Percentiles rank a stretch among this genome's conserved stretches.
Conservation (phyloP, 2,888 invertebrate genomes). For the Meliscaeva auricollis region DNA sequence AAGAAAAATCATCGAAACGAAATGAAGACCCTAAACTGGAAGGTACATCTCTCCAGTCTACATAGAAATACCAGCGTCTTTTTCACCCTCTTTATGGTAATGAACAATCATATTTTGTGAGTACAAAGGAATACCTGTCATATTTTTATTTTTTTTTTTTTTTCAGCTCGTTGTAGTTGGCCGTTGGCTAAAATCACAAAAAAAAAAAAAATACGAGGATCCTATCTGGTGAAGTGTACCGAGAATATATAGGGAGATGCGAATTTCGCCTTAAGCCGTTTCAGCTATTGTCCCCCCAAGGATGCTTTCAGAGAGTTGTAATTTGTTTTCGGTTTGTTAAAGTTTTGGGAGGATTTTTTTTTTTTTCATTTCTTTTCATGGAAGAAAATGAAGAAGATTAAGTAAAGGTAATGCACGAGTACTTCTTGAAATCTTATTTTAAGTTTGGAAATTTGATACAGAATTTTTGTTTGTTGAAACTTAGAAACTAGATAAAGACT, state of each 20-base stretch:
- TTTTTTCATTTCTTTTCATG: not conserved
- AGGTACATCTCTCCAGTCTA: constrained; percentile 37
- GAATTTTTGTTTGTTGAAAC: not conserved
- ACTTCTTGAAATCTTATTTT: constrained; percentile 16
- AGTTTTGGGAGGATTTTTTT: not conserved
- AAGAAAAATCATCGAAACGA: constrained; percentile 63
- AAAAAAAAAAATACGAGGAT: constrained; percentile 27
- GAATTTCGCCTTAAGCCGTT: constrained; percentile 53
- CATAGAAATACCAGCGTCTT: not conserved
- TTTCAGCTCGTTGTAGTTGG: constrained; percentile 37
- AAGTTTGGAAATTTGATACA: constrained; percentile 25
- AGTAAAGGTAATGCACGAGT: not conserved
- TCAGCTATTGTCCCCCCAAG: constrained; percentile 60
- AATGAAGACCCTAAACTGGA: constrained; percentile 52
- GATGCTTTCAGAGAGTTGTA: constrained; percentile 68
- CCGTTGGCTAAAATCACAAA: constrained; percentile 71
- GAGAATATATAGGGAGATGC: constrained; percentile 34
- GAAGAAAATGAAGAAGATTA: constrained; percentile 18
- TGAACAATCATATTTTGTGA: constrained; percentile 76
- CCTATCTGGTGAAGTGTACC: constrained; percentile 35
- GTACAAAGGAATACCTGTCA: constrained; percentile 74
- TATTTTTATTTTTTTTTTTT: too few species aligned
- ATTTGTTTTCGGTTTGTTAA: constrained; percentile 68
- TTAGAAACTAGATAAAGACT: not conserved
- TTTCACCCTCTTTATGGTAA: constrained; percentile 68